Conservation (phyloP, 2,888 invertebrate genomes). For the Therioaphis trifolii region DNA sequence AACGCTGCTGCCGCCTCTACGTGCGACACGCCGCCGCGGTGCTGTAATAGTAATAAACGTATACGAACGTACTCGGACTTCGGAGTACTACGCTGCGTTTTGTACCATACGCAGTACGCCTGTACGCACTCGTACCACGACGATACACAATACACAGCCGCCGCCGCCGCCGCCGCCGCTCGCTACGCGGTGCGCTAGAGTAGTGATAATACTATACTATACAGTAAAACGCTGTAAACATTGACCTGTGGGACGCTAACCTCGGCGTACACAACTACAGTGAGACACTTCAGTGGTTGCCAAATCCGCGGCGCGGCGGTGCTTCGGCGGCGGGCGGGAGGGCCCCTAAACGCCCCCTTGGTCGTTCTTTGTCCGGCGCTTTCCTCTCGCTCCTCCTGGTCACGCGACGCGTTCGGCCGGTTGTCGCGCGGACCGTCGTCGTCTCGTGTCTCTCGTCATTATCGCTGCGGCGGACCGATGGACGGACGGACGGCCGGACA, state of each 20-base stretch:
- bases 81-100: background rate
- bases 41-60: no score
- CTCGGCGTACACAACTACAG: slow-evolving; percentile 27
- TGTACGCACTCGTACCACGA: background rate
- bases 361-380: no score
- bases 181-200: background rate
- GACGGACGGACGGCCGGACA: background rate
- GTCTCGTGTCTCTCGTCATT: no score
- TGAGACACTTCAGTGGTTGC: slow-evolving; percentile 62
- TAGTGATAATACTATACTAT: no score
- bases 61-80: no score
- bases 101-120: background rate
- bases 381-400: no score
- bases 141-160: background rate
- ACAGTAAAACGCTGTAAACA: slow-evolving; percentile 45
- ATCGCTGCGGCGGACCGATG: no score
- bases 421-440: no score
- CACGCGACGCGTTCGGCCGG: no score
- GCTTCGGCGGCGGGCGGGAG: background rate
- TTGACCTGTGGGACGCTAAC: slow-evolving; percentile 63
- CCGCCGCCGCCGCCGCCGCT: background rate
- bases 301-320: slow-evolving; percentile 24
- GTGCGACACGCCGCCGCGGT: no score
- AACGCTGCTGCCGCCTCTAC: no score
- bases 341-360: no score